These are phyloP conservation scores for Megalonaias nervosa DNA, from an alignment of 1,140 invertebrate species.

Conservation along the genomic window DNA sequence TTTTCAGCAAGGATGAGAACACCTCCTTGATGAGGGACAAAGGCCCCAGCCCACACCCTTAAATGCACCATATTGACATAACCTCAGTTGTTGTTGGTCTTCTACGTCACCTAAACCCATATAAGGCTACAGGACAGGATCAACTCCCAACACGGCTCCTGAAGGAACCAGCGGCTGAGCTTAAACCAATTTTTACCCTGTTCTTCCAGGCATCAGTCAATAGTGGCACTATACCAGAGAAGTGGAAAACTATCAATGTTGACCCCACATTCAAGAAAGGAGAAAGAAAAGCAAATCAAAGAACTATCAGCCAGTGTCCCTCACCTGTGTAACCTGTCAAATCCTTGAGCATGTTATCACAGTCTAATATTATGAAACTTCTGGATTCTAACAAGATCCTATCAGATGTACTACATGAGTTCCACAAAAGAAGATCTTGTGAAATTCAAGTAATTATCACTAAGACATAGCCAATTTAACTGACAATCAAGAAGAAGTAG, in stretches of 20 bases:
- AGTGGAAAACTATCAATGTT: slow-evolving; percentile 36
- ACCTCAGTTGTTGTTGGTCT: slow-evolving; percentile 4
- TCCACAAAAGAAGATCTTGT: slow-evolving; percentile 12
- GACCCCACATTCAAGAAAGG: slow-evolving; percentile 34
- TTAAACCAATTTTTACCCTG: slow-evolving; percentile 11
- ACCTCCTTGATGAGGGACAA: no score
- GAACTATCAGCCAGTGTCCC: slow-evolving; percentile 36
- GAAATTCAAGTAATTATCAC: slow-evolving; percentile 14
- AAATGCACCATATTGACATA: background rate
- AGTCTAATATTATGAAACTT: slow-evolving; percentile 13
- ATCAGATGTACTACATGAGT: slow-evolving; percentile 28
- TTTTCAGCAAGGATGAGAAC: background rate
- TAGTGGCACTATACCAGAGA: slow-evolving; percentile 17
- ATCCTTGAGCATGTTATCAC: slow-evolving; percentile 15
- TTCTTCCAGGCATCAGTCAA: slow-evolving; percentile 22
- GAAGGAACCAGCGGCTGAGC: slow-evolving; percentile 12
- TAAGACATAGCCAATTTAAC: slow-evolving; percentile 8
- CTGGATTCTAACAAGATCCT: slow-evolving; percentile 2
- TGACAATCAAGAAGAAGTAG: background rate
- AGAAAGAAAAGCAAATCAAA: slow-evolving; percentile 2
- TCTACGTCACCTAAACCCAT: slow-evolving; percentile 3
- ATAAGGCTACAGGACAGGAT: slow-evolving; percentile 28
- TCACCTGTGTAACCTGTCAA: slow-evolving; percentile 32
- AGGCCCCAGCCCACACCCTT: background rate
- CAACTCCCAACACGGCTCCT: slow-evolving; percentile 12